Evolutionary conservation across 2,797 vertebrate species (phyloP), one percentile per base, ranked within the genome.

Genomic region (Alectoris magna): DNA sequence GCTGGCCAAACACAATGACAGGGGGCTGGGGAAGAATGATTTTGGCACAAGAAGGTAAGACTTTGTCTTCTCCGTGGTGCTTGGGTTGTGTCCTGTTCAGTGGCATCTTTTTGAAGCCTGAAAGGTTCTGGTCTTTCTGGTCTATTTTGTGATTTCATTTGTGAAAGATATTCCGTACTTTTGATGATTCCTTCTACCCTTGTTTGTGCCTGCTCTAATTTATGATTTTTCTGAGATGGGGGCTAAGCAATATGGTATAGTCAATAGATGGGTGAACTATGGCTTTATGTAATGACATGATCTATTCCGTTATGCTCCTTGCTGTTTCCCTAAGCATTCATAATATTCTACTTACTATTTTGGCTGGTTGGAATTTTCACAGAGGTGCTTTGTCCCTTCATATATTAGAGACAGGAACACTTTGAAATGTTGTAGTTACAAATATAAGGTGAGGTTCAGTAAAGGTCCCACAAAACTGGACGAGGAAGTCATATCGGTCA

Each of bases 221-320:
- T 80, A 66, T 44, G 51, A 26, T 23, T 63, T 81, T 59, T 23
- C 76, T 34, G 29, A 86, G 58, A 4, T 9, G 19, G 19, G 19
- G 22, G n/a, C 43, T 18, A n/a, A 75, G 27, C 24, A 44, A 14
- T 5, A 2, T 0, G 0, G 14, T 38, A 4, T 29, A 39, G 15
- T 51, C 29, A 44, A 34, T 55, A 10, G 27, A 10, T 62, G 22
- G 51, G 17, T 9, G 23, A 82, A 29, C 36, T 31, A 2, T 8
- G 44, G 17, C 5, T 74, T 6, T 46, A 5, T 64, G 31, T 1
- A 43, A 23, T 34, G 19, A 39, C 13, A 17, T 1, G 43, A 46
- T 7, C 26, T 31, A 56, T 84, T 29, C 68, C 39, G 11, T 18
- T 63, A 14, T 49, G 15, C 29, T 82, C n/a, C 31, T 75, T 43